phyloP scores from a whole-genome alignment of 2,113 vertebrate genomes.

The Nyctereutes procyonoides region DNA sequence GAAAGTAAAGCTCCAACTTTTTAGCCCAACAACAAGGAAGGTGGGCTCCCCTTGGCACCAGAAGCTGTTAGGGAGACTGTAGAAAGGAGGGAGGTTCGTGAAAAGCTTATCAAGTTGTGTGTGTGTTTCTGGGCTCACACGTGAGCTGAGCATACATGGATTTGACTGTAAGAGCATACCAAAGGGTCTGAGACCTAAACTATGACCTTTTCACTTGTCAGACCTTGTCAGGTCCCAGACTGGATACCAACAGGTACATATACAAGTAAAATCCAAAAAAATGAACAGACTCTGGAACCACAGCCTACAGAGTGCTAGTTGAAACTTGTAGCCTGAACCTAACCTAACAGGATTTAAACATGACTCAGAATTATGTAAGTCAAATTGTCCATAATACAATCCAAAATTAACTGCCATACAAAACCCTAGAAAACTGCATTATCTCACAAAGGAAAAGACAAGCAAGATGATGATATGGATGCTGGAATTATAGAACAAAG shows the following conservation, averaged over 20 bases:
- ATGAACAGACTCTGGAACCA: background rate
- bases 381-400: background rate
- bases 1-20: background rate
- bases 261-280: background rate
- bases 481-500: background rate
- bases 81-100: background rate
- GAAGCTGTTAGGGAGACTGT: background rate
- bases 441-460: background rate
- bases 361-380: background rate
- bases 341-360: background rate
- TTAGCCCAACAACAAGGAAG: background rate
- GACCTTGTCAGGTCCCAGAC: background rate
- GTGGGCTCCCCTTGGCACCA: background rate
- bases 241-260: background rate
- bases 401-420: background rate
- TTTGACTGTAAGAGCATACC: background rate
- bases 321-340: background rate
- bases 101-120: background rate
- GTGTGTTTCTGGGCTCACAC: background rate
- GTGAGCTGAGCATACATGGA: background rate
- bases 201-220: background rate
- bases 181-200: background rate
- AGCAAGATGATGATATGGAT: background rate
- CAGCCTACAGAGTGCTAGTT: background rate
- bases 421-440: background rate